phyloP scores from a whole-genome alignment of 2,888 invertebrate genomes.

The Apodemia mormo region DNA sequence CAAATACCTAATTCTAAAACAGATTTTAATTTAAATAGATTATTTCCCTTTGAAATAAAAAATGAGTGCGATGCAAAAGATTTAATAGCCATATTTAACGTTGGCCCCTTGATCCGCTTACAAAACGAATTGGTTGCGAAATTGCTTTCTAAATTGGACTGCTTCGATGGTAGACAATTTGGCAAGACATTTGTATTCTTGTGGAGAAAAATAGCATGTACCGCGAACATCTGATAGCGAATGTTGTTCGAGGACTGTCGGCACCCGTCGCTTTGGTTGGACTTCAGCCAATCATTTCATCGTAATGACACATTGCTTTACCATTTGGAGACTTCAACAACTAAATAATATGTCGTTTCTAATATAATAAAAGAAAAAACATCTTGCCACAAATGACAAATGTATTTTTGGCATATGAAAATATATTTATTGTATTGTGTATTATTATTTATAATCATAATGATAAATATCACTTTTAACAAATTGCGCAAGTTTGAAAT shows the following conservation, averaged over 20 bases:
- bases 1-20: not conserved
- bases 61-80: slow-evolving; percentile 46
- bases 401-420: not conserved
- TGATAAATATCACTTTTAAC: too few relatives aligned
- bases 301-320: slow-evolving; percentile 67
- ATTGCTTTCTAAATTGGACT: slow-evolving; percentile 81
- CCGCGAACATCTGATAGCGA: slow-evolving; percentile 74
- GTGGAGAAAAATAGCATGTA: slow-evolving; percentile 77
- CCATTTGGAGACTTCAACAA: slow-evolving; percentile 39
- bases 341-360: slow-evolving; percentile 7
- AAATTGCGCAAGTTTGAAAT: too few relatives aligned
- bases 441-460: too few relatives aligned
- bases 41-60: not conserved
- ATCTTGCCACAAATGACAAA: not conserved
- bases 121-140: slow-evolving; percentile 79
- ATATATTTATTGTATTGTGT: not conserved
- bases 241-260: slow-evolving; percentile 60
- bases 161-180: slow-evolving; percentile 79
- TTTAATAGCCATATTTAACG: slow-evolving; percentile 76
- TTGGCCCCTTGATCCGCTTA: slow-evolving; percentile 75
- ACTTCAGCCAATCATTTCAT: slow-evolving; percentile 71
- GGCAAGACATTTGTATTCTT: slow-evolving; percentile 81
- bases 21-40: slow-evolving; percentile 4
- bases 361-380: slow-evolving; percentile 2
- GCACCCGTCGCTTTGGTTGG: slow-evolving; percentile 58